Conservation (phyloP, 2,888 invertebrate genomes). For the Coecobrya sp. region DNA sequence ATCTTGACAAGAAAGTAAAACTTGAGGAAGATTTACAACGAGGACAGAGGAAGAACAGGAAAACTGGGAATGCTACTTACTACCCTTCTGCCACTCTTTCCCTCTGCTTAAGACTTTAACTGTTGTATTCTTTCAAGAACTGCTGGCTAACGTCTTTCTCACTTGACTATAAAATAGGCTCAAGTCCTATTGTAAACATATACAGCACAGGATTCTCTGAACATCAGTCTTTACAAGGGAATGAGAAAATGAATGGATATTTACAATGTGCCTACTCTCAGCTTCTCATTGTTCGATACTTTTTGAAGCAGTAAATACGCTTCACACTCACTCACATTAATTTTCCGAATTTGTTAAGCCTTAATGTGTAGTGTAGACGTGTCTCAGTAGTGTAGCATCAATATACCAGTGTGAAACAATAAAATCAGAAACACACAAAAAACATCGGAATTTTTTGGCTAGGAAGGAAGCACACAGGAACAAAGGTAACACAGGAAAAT, state of each 20-base stretch:
- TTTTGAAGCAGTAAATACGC: slow-evolving; percentile 9
- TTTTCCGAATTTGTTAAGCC: slow-evolving; percentile 33
- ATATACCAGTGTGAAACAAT: slow-evolving; percentile 24
- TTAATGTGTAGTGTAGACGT: slow-evolving; percentile 1
- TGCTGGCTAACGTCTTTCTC: slow-evolving; percentile 59
- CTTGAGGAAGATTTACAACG: slow-evolving; percentile 78
- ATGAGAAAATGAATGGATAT: slow-evolving; percentile 31
- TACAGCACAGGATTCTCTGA: neutral
- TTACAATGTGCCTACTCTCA: slow-evolving; percentile 18
- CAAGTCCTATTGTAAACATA: slow-evolving; percentile 10
- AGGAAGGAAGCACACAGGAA: slow-evolving; percentile 10
- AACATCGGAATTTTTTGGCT: slow-evolving; percentile 65
- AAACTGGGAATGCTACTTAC: slow-evolving; percentile 28
- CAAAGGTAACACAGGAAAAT: slow-evolving; percentile 64
- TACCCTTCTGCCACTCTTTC: slow-evolving; percentile 11
- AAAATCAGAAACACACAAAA: slow-evolving; percentile 60
- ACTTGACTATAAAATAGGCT: neutral
- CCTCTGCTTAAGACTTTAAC: neutral
- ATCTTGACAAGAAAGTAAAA: slow-evolving; percentile 79
- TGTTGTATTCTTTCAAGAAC: slow-evolving; percentile 43
- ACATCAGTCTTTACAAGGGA: slow-evolving; percentile 32
- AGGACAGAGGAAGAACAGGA: slow-evolving; percentile 38
- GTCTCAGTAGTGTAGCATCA: neutral
- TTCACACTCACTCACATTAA: slow-evolving; percentile 49
- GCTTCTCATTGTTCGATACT: neutral